Percentiles rank a stretch among this genome's conserved stretches.
Conservation (phyloP, 37 sponge, comb jelly and placozoan species). For the Ianthella basta region DNA sequence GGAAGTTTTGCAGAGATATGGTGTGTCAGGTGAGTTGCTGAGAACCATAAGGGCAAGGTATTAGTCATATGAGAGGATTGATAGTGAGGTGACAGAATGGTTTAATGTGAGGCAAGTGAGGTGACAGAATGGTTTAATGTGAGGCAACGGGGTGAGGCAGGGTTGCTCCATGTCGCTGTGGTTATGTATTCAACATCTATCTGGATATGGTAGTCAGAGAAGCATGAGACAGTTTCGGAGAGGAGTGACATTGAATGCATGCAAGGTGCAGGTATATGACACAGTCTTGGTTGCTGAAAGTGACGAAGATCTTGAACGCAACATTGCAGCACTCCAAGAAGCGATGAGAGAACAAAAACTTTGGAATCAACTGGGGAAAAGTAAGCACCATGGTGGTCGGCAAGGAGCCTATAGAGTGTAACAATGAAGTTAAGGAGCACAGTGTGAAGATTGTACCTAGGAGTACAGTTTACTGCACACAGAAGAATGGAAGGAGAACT, state of each 20-base stretch:
- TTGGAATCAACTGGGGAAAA: too few relatives aligned
- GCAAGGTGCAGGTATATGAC: slow-evolving; percentile 14
- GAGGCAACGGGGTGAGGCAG: neutral
- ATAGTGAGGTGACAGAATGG: neutral
- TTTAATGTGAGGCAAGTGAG: too few relatives aligned
- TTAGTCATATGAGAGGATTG: neutral
- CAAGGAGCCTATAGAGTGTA: too few relatives aligned
- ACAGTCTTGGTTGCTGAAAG: neutral
- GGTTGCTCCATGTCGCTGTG: neutral
- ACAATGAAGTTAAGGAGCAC: too few relatives aligned
- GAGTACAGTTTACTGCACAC: too few relatives aligned
- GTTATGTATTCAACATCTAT: neutral
- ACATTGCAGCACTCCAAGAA: neutral
- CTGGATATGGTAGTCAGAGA: slow-evolving; percentile 3
- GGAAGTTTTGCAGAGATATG: too few relatives aligned
- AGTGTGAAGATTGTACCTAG: too few relatives aligned
- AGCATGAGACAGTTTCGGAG: neutral
- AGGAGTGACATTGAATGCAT: neutral
- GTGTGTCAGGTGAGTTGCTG: too few relatives aligned
- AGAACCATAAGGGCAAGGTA: neutral
- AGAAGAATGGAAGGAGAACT: too few relatives aligned
- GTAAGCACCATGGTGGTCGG: too few relatives aligned
- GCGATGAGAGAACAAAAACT: neutral
- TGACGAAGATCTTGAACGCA: neutral
- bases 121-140: neutral